Percentiles rank a stretch among this genome's conserved stretches.
phyloP scores from a whole-genome alignment of 92 coral and sea anemone genomes.

The Zoanthus solanderi region DNA sequence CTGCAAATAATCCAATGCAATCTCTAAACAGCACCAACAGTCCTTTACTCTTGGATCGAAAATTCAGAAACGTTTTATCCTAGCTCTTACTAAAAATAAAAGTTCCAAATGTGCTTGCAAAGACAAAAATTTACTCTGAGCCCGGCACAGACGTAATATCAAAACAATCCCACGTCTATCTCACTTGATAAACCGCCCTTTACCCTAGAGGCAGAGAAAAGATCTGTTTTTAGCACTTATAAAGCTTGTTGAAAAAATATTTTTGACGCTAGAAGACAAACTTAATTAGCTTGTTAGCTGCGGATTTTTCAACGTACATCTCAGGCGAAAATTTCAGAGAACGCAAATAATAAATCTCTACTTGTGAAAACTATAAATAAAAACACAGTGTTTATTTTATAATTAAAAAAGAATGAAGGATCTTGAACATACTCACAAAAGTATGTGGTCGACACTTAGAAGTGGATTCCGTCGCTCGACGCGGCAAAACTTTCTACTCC shows the following conservation, averaged over 20 bases:
- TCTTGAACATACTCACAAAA: not conserved
- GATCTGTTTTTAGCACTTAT: conserved; percentile 7
- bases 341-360: not conserved
- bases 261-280: not conserved
- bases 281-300: not conserved
- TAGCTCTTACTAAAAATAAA: no score
- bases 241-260: not conserved
- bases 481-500: not conserved
- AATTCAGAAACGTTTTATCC: no score
- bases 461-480: no score
- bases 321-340: not conserved
- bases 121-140: not conserved
- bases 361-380: not conserved
- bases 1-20: not conserved
- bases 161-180: conserved; percentile 1
- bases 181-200: conserved; percentile 6
- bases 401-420: not conserved
- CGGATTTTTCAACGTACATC: not conserved
- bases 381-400: not conserved
- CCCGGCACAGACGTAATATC: not conserved
- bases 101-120: not conserved
- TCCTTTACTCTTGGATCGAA: not conserved
- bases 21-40: not conserved
- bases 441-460: not conserved
- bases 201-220: not conserved